Evolutionary conservation across 1,140 invertebrate species (phyloP).

Genomic region (Sesamia nonagrioides): DNA sequence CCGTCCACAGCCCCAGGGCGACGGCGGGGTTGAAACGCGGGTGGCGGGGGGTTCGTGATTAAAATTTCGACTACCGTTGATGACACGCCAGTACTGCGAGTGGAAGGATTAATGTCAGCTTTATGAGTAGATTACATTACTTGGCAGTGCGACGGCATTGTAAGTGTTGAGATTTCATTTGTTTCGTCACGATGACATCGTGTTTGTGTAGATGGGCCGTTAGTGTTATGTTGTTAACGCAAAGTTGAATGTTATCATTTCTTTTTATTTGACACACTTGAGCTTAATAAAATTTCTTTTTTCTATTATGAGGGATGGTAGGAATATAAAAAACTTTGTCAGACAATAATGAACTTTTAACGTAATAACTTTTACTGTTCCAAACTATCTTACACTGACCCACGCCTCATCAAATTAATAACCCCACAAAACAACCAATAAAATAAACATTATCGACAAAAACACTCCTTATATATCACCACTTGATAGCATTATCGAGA

Average conservation of each 20-base stretch:
- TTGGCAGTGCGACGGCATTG: conserved; percentile 65
- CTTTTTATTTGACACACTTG: not conserved
- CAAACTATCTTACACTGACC: not conserved
- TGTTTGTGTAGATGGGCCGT: conserved; percentile 18
- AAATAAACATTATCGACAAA: conserved; percentile 53
- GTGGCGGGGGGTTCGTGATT: conserved; percentile 73
- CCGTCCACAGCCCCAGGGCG: conserved; percentile 77
- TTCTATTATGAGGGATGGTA: no score
- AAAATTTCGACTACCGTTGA: conserved; percentile 86
- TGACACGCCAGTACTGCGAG: conserved; percentile 82
- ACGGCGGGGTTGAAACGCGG: conserved; percentile 54
- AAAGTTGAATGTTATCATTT: not conserved
- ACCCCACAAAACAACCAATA: conserved; percentile 23
- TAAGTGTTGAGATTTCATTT: conserved; percentile 74
- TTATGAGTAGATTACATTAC: conserved; percentile 86
- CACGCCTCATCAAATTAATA: not conserved
- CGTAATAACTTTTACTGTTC: not conserved
- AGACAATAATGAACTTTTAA: no score
- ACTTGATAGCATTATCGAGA: conserved; percentile 58
- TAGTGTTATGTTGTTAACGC: not conserved
- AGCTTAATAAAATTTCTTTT: no score
- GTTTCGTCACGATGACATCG: conserved; percentile 35
- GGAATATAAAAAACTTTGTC: no score
- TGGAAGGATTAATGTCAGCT: conserved; percentile 83
- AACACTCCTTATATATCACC: conserved; percentile 56